These are phyloP conservation scores for Alfaro cultratus DNA, from an alignment of 2,797 vertebrate genomes.

Conservation along the genomic window DNA sequence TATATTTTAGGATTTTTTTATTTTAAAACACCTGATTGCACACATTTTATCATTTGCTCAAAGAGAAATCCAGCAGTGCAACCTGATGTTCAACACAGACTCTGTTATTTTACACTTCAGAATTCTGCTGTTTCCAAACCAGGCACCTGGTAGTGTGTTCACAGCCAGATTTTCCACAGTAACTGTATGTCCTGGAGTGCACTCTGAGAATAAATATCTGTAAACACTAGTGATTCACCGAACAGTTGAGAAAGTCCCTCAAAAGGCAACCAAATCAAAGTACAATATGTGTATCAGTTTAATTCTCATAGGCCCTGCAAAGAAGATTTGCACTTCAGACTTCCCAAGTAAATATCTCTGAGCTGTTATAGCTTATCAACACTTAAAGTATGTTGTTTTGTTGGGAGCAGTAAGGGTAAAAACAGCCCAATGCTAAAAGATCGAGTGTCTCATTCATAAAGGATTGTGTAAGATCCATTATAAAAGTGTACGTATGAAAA, in stretches of 20 bases:
- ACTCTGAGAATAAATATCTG: slow-evolving; percentile 24
- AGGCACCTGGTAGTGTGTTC: slow-evolving; percentile 40
- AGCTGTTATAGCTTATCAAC: not conserved
- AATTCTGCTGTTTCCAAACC: slow-evolving; percentile 39
- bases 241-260: not conserved
- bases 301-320: not conserved
- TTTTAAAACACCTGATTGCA: slow-evolving; percentile 39
- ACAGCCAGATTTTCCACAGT: slow-evolving; percentile 49
- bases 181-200: slow-evolving; percentile 61
- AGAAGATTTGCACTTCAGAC: not conserved
- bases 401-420: not conserved
- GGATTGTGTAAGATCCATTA: no score
- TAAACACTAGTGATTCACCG: slow-evolving; percentile 4
- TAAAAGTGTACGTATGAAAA: no score
- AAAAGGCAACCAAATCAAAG: not conserved
- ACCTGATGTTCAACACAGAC: slow-evolving; percentile 26
- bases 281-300: not conserved
- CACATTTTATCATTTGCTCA: slow-evolving; percentile 9
- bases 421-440: not conserved
- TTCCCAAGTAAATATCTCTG: not conserved
- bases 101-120: slow-evolving; percentile 37
- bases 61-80: slow-evolving; percentile 5
- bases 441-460: not conserved
- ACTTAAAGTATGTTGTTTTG: not conserved
- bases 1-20: slow-evolving; percentile 24